Conservation (phyloP, 1,140 invertebrate species). For the Scaptomyza pallida region DNA sequence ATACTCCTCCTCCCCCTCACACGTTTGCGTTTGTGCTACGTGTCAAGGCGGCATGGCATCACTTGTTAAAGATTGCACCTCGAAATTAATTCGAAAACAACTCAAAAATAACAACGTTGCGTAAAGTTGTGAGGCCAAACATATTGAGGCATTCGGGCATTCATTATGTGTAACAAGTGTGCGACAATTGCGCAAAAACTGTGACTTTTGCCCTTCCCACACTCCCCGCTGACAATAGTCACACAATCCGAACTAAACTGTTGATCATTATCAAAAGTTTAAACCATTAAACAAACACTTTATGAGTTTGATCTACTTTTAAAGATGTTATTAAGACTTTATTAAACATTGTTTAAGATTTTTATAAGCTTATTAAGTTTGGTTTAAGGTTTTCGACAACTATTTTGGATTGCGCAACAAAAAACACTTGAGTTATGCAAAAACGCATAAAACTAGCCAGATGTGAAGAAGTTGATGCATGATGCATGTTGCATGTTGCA, state of each 20-base stretch:
- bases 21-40: too few relatives aligned
- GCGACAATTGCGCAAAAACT: conserved; percentile 32
- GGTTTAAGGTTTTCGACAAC: too few relatives aligned
- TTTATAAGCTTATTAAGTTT: too few relatives aligned
- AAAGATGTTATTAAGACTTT: background rate
- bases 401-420: background rate
- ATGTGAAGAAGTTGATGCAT: too few relatives aligned
- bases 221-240: conserved; percentile 5
- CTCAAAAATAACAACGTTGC: conserved; percentile 33
- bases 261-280: conserved; percentile 25
- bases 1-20: conserved; percentile 11
- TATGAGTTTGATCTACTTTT: background rate
- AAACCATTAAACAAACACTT: conserved; percentile 16
- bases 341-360: background rate
- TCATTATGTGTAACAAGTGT: conserved; percentile 9
- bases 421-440: background rate
- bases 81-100: conserved; percentile 18
- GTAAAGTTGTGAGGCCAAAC: conserved; percentile 50
- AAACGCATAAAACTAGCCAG: background rate
- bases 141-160: conserved; percentile 42
- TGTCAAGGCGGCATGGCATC: conserved; percentile 54
- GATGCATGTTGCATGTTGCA: background rate
- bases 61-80: conserved; percentile 56
- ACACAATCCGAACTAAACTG: conserved; percentile 1
- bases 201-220: conserved; percentile 16